phyloP scores from a whole-genome alignment of 2,888 invertebrate species.

The Eremobia ochroleuca region DNA sequence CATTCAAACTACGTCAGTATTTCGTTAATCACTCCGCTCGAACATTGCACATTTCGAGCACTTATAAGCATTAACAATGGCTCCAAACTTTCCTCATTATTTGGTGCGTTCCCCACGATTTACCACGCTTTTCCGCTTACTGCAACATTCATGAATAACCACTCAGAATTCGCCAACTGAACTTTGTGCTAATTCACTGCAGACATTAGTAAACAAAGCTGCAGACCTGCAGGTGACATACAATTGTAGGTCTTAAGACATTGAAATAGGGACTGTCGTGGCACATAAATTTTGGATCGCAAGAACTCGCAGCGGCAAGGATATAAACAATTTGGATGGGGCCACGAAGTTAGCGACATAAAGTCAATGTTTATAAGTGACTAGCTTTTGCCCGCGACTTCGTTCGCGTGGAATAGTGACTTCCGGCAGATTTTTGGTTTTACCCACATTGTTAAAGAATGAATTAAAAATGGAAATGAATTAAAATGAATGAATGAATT shows the following conservation, averaged over 20 bases:
- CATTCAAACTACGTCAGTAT: slow-evolving; percentile 45
- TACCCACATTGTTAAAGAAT: too few species aligned
- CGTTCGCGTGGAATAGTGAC: too few species aligned
- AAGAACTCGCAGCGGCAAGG: slow-evolving; percentile 67
- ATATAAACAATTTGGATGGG: slow-evolving; percentile 70
- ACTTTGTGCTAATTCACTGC: slow-evolving; percentile 74
- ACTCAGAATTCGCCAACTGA: slow-evolving; percentile 68
- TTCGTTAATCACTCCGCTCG: slow-evolving; percentile 56
- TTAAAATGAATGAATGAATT: too few species aligned
- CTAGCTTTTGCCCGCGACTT: too few species aligned
- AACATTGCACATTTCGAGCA: slow-evolving; percentile 65
- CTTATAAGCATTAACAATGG: slow-evolving; percentile 68
- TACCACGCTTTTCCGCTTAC: slow-evolving; percentile 64
- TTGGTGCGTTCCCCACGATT: slow-evolving; percentile 63
- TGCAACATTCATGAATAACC: slow-evolving; percentile 73
- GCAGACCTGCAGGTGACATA: slow-evolving; percentile 54
- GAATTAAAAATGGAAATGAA: too few species aligned
- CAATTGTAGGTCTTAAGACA: slow-evolving; percentile 65
- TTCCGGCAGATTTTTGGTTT: too few species aligned
- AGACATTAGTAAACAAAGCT: slow-evolving; percentile 74
- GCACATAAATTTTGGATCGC: slow-evolving; percentile 64
- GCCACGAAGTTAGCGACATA: slow-evolving; percentile 59
- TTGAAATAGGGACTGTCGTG: slow-evolving; percentile 63
- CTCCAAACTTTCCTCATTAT: slow-evolving; percentile 70
- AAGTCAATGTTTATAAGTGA: too few species aligned